A percentile compares a stretch with the other conserved stretches of the same genome.
Evolutionary conservation across 1,140 invertebrate species (phyloP).

Genomic region (Asobara japonica): DNA sequence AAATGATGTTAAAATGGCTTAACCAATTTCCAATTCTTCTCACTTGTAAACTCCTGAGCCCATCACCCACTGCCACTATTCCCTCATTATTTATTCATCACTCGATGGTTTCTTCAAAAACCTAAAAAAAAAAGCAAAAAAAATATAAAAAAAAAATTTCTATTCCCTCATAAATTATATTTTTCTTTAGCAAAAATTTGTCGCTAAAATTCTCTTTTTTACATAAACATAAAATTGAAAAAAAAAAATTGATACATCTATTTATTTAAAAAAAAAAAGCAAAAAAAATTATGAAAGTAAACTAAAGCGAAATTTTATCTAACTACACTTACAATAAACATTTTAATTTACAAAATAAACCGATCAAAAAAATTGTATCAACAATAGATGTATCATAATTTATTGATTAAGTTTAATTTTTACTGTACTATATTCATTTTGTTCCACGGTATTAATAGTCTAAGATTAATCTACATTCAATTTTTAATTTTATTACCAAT

Average conservation of each 20-base stretch:
- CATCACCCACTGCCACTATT: slow-evolving; percentile 34
- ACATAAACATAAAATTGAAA: not conserved
- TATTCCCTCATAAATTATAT: slow-evolving; percentile 5
- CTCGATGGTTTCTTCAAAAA: not conserved
- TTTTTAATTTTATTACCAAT: not conserved
- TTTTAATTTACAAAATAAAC: slow-evolving; percentile 7
- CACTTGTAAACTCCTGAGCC: slow-evolving; percentile 7
- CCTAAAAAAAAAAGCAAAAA: not conserved
- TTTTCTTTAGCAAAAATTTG: slow-evolving; percentile 7
- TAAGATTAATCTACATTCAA: not conserved
- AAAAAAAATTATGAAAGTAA: slow-evolving; percentile 18
- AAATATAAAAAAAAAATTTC: slow-evolving; percentile 12
- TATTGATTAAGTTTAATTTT: not conserved
- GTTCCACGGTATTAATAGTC: not conserved
- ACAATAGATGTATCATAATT: slow-evolving; percentile 6
- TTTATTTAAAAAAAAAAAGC: slow-evolving; percentile 21
- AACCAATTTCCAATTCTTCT: slow-evolving; percentile 6
- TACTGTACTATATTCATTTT: not conserved
- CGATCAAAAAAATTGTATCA: not conserved
- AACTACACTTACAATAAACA: not conserved
- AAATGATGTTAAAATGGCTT: not conserved
- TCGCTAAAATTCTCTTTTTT: not conserved
- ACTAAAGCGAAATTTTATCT: slow-evolving; percentile 16
- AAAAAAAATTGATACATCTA: slow-evolving; percentile 13
- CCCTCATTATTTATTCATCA: slow-evolving; percentile 37